phyloP scores from a whole-genome alignment of 2,888 invertebrate species.

The Lithosia quadra region DNA sequence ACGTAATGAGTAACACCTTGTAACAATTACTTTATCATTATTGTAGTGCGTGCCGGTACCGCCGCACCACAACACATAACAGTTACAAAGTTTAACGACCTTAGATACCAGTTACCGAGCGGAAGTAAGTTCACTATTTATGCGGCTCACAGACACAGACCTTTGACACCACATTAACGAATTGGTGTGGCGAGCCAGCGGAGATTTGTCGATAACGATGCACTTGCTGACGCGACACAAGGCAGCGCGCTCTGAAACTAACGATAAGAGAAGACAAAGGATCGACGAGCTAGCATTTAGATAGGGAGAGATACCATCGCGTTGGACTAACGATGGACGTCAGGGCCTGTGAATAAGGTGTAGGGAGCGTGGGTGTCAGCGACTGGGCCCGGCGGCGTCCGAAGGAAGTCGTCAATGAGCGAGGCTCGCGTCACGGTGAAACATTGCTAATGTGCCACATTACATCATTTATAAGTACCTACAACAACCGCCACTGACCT shows the following conservation, averaged over 20 bases:
- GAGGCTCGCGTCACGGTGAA: slow-evolving; percentile 38
- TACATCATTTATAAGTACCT: slow-evolving; percentile 56
- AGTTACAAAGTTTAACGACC: slow-evolving; percentile 36
- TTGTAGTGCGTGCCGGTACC: not conserved
- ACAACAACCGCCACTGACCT: slow-evolving; percentile 16
- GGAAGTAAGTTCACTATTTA: slow-evolving; percentile 27
- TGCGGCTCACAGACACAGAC: slow-evolving; percentile 40
- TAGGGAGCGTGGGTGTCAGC: slow-evolving; percentile 36
- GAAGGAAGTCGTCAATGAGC: slow-evolving; percentile 61
- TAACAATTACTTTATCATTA: slow-evolving; percentile 16
- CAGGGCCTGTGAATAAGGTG: slow-evolving; percentile 6
- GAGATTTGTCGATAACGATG: slow-evolving; percentile 18
- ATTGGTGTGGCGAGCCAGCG: slow-evolving; percentile 2
- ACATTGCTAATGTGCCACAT: slow-evolving; percentile 43
- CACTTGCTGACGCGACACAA: slow-evolving; percentile 8
- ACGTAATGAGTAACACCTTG: slow-evolving; percentile 7
- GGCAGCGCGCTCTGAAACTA: not conserved
- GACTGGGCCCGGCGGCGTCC: slow-evolving; percentile 23
- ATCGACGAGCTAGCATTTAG: not conserved
- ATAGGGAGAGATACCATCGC: slow-evolving; percentile 1
- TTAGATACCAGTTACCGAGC: slow-evolving; percentile 29
- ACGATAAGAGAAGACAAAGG: slow-evolving; percentile 17
- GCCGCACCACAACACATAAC: slow-evolving; percentile 16
- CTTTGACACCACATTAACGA: slow-evolving; percentile 30
- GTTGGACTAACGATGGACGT: not conserved